Conservation (phyloP, 2,113 vertebrate genomes). For the Spheniscus mendiculus region DNA sequence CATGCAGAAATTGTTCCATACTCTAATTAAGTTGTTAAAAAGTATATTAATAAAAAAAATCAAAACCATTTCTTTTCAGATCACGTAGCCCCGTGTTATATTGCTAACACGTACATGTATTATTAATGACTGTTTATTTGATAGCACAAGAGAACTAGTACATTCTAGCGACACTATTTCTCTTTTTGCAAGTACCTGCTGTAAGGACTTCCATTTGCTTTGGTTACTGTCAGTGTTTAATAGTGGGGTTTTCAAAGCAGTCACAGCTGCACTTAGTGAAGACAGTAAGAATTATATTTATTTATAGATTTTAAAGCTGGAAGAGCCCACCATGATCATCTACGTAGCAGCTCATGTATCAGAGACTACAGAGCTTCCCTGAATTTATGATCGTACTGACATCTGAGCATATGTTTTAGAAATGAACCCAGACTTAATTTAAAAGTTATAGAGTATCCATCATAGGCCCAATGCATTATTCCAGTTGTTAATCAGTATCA, state of each 20-base stretch:
- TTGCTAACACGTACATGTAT: neutral
- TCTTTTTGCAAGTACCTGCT: neutral
- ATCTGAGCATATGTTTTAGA: neutral
- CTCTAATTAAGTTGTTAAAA: neutral
- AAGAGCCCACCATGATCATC: neutral
- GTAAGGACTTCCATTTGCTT: neutral
- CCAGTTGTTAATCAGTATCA: neutral
- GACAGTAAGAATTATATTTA: neutral
- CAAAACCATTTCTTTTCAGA: neutral
- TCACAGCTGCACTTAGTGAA: neutral
- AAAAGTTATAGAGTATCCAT: neutral
- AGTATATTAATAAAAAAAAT: neutral
- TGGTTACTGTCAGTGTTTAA: neutral
- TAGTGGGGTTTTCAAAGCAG: neutral
- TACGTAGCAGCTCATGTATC: neutral
- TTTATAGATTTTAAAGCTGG: neutral
- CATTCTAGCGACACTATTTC: rapidly evolving
- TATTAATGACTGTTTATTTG: neutral
- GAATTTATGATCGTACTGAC: neutral
- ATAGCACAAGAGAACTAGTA: neutral
- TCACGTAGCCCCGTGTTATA: neutral
- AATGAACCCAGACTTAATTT: neutral
- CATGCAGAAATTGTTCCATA: neutral
- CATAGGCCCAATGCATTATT: neutral
- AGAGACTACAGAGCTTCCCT: neutral